A percentile compares a stretch with the other conserved stretches of the same genome.
These are phyloP conservation scores for Dryas iulia DNA, from an alignment of 1,140 invertebrate species.

Conservation along the genomic window DNA sequence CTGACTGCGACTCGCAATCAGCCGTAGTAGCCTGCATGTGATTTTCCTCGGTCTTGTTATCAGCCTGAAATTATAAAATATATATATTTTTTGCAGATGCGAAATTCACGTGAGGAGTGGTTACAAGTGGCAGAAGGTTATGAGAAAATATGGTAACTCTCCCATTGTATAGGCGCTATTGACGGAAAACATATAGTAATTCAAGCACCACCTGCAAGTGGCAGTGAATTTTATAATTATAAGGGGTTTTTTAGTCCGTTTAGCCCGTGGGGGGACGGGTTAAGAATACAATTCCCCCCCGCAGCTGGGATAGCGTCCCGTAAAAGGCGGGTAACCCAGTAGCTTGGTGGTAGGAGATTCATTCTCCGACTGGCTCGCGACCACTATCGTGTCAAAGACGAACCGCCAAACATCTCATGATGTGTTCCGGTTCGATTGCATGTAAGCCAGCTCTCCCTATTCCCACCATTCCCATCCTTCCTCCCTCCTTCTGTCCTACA, in stretches of 20 bases:
- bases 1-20: conserved; percentile 7
- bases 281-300: no score
- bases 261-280: no score
- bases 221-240: conserved; percentile 28
- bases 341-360: no score
- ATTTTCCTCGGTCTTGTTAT: conserved; percentile 7
- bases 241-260: conserved; percentile 19
- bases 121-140: conserved; percentile 19
- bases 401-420: no score
- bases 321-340: no score
- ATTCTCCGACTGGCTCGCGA: no score
- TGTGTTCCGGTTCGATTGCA: no score
- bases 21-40: conserved; percentile 3
- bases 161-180: conserved; percentile 23
- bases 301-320: no score
- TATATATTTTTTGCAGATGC: conserved; percentile 30
- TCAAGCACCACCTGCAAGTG: conserved; percentile 19
- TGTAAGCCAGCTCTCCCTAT: no score
- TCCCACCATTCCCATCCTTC: no score
- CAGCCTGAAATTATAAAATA: conserved; percentile 21
- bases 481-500: no score
- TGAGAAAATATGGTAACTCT: conserved; percentile 23
- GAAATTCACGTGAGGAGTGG: conserved; percentile 34
- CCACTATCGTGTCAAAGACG: no score
- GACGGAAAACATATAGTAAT: conserved; percentile 12